Percentiles rank a stretch among this genome's conserved stretches.
Conservation (phyloP, 2,888 invertebrate species). For the Eupithecia tripunctaria region DNA sequence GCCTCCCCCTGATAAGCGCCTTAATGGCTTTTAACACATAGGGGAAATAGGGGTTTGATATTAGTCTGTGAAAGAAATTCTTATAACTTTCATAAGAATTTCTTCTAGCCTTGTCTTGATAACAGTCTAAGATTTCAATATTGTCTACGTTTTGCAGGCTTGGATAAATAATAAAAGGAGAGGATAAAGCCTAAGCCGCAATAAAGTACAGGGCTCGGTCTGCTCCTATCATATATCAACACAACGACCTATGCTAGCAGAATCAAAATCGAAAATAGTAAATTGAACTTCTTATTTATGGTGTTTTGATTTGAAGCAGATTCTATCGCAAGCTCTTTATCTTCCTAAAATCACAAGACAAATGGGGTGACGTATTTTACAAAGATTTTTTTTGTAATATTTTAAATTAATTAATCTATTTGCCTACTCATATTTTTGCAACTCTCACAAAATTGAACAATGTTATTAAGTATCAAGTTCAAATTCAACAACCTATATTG, state of each 20-base stretch:
- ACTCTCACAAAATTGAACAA: not conserved
- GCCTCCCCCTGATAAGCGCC: too few relatives aligned
- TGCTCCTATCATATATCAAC: not conserved
- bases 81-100: too few relatives aligned
- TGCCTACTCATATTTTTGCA: not conserved
- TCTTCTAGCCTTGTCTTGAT: not conserved
- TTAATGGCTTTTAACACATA: too few relatives aligned
- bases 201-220: not conserved
- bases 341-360: not conserved
- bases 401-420: not conserved
- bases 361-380: not conserved
- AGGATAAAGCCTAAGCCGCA: constrained; percentile 1
- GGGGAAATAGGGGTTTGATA: constrained; percentile 1
- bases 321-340: not conserved
- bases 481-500: too few relatives aligned
- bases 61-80: not conserved
- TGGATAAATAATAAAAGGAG: not conserved
- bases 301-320: not conserved
- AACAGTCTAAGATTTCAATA: not conserved
- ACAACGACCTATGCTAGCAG: not conserved
- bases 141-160: constrained; percentile 2
- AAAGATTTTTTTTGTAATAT: not conserved
- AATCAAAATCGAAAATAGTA: not conserved
- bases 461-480: too few relatives aligned
- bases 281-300: not conserved